Conservation (phyloP, 2,113 vertebrate species). For the Saccopteryx leptura region DNA sequence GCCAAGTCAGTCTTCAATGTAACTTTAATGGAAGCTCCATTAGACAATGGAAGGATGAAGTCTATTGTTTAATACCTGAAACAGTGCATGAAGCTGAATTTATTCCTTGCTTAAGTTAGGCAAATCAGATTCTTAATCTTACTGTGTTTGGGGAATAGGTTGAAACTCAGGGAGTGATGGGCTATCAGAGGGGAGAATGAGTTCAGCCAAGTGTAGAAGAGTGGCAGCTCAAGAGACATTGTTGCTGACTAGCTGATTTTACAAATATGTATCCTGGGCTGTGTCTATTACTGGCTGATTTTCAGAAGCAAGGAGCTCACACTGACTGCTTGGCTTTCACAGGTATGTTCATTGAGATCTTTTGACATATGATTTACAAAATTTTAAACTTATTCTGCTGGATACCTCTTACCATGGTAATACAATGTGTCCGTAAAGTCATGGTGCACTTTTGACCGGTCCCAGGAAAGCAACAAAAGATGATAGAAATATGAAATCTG, state of each 20-base stretch:
- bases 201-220: neutral
- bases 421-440: too few species aligned
- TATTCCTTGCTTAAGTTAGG: neutral
- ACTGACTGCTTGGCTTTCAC: neutral
- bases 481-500: too few species aligned
- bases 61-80: neutral
- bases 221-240: neutral
- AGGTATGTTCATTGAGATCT: neutral
- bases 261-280: neutral
- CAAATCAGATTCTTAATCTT: slow-evolving; percentile 4
- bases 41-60: neutral
- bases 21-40: neutral
- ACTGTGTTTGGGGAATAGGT: neutral
- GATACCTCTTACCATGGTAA: neutral
- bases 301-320: neutral
- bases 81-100: neutral
- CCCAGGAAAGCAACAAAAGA: too few species aligned
- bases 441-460: too few species aligned
- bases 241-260: neutral
- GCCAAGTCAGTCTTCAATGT: neutral
- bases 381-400: slow-evolving; percentile 18
- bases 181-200: neutral
- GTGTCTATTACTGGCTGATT: neutral
- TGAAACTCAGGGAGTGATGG: neutral
- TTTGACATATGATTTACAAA: neutral